Percentiles rank a stretch among this genome's conserved stretches.
These are phyloP conservation scores for Hemicordylus capensis DNA, from an alignment of 2,113 vertebrate genomes.

Conservation along the genomic window DNA sequence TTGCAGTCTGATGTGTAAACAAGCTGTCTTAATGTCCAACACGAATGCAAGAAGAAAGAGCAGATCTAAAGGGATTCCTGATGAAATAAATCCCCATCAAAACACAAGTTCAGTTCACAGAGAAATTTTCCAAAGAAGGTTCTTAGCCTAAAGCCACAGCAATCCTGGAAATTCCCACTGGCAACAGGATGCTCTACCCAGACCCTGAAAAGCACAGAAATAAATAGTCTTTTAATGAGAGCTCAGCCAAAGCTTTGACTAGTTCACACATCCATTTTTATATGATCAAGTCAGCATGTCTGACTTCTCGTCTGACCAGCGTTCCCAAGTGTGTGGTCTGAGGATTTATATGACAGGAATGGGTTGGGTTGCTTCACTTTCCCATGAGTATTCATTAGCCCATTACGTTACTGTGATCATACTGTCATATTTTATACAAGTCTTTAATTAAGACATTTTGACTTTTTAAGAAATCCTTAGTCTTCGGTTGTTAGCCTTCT, in stretches of 20 bases:
- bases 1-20: not conserved
- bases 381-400: no score
- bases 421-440: no score
- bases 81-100: not conserved
- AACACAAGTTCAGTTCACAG: not conserved
- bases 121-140: not conserved
- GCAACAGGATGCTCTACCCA: not conserved
- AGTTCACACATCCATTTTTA: not conserved
- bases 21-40: not conserved
- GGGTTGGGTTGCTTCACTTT: no score
- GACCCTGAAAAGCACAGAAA: not conserved
- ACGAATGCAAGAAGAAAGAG: not conserved
- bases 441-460: no score
- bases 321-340: no score
- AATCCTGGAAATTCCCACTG: not conserved
- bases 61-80: not conserved
- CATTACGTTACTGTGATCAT: no score
- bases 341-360: not conserved
- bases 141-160: not conserved
- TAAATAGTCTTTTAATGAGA: no score
- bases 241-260: not conserved
- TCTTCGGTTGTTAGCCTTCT: no score
- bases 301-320: no score
- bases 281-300: not conserved
- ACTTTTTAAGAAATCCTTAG: no score